phyloP scores from a whole-genome alignment of 2,113 vertebrate genomes.

The Lota lota region DNA sequence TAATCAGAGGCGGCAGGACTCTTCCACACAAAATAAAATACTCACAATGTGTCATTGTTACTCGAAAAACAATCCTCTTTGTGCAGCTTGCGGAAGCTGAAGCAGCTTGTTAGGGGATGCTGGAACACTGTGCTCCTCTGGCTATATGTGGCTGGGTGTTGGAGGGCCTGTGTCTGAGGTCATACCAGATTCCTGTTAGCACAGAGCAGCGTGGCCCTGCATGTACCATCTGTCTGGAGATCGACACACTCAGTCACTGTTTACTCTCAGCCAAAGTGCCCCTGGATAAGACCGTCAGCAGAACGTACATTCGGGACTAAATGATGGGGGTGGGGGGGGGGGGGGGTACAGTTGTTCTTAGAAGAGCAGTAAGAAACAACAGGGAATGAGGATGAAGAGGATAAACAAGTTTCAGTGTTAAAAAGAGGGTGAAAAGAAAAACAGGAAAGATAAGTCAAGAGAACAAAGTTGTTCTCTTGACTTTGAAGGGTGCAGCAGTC shows the following conservation, averaged over 20 bases:
- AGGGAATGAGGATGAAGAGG: neutral
- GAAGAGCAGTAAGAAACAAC: neutral
- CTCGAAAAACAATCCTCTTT: too few species aligned
- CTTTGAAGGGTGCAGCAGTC: constrained; percentile 11
- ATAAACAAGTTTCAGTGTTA: neutral
- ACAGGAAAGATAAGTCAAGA: neutral
- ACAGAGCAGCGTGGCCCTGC: constrained; percentile 23
- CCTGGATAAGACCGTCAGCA: constrained; percentile 25
- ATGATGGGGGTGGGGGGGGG: neutral
- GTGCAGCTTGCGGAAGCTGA: too few species aligned
- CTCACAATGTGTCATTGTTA: too few species aligned
- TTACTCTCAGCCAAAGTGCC: constrained; percentile 26
- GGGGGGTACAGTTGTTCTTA: neutral
- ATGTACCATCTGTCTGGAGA: constrained; percentile 25
- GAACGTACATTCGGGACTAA: constrained; percentile 10
- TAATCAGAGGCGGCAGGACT: too few species aligned
- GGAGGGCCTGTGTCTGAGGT: neutral
- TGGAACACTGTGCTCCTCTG: neutral
- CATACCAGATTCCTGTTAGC: neutral
- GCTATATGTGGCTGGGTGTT: neutral
- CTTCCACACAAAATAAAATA: too few species aligned
- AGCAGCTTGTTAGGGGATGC: too few species aligned
- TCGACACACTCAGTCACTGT: constrained; percentile 25
- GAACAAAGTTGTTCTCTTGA: constrained; percentile 1
- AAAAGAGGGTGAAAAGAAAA: constrained; percentile 1